Conservation (phyloP, 2,113 vertebrate genomes). For the Labeo rohita region DNA sequence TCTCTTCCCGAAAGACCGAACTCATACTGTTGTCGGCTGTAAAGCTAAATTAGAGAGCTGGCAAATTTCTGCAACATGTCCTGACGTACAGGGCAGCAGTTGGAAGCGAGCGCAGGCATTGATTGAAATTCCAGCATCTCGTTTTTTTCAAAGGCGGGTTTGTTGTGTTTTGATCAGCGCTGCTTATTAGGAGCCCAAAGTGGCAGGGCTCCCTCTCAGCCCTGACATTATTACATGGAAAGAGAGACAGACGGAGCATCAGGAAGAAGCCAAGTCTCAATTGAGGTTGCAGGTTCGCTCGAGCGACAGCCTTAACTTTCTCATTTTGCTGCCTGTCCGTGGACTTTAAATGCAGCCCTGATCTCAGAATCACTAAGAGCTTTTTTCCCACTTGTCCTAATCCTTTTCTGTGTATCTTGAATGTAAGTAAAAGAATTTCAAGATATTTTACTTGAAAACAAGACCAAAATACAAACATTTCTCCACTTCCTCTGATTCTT, state of each 20-base stretch:
- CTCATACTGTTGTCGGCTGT: constrained; percentile 45
- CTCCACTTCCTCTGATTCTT: background rate
- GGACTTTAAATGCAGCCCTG: background rate
- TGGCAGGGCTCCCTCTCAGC: constrained; percentile 24
- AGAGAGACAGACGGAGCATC: background rate
- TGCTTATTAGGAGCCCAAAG: constrained; percentile 47
- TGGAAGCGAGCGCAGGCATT: constrained; percentile 24
- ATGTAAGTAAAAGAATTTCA: background rate
- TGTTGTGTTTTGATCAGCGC: constrained; percentile 46
- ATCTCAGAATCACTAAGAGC: background rate
- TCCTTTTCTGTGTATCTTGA: too few species aligned
- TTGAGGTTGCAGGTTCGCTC: background rate
- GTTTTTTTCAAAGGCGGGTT: constrained; percentile 21
- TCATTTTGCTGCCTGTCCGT: constrained; percentile 2
- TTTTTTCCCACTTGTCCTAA: background rate
- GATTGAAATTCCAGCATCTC: constrained; percentile 42
- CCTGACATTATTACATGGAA: constrained; percentile 32
- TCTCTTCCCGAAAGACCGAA: constrained; percentile 31
- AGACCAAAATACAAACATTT: background rate
- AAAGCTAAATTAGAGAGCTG: constrained; percentile 55
- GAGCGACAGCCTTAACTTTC: constrained; percentile 4
- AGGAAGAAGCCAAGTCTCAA: constrained; percentile 18
- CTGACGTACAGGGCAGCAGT: constrained; percentile 23
- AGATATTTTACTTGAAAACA: background rate
- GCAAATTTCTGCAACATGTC: constrained; percentile 44